phyloP scores from a whole-genome alignment of 2,113 vertebrate species.

The Python bivittatus region DNA sequence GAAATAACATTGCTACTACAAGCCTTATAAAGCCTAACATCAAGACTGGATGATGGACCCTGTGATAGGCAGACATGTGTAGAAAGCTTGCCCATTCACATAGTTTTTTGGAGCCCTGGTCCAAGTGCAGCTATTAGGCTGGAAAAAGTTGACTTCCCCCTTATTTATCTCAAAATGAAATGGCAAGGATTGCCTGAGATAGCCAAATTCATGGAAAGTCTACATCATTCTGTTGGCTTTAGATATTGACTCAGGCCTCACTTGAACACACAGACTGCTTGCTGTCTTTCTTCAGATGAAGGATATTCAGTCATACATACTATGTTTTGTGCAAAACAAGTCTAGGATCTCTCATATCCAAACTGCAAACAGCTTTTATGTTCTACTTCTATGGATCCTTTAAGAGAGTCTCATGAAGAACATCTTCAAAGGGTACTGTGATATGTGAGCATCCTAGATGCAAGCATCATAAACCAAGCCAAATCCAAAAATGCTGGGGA shows the following conservation, averaged over 20 bases:
- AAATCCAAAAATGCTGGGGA: too few species aligned
- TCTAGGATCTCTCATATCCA: not conserved
- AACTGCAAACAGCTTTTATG: not conserved
- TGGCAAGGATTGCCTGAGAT: not conserved
- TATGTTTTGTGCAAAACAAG: not conserved
- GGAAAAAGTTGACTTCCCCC: not conserved
- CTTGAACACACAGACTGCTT: too few species aligned
- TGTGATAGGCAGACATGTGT: not conserved
- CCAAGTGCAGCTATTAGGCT: not conserved
- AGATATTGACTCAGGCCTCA: not conserved
- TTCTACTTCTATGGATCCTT: not conserved
- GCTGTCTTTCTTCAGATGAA: not conserved
- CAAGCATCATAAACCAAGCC: too few species aligned
- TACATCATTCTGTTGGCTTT: not conserved
- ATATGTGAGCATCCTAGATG: not conserved
- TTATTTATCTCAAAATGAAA: not conserved
- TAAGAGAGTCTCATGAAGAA: not conserved
- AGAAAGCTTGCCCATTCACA: not conserved
- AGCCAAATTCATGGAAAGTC: not conserved
- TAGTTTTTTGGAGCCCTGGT: not conserved
- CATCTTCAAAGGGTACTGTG: not conserved
- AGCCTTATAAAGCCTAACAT: not conserved
- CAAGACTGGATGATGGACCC: not conserved
- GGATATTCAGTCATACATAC: not conserved
- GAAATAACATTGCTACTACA: not conserved